Percentiles rank a stretch among this genome's conserved stretches.
Conservation (phyloP, 2,797 vertebrate genomes). For the Petrocephalus schoutedeni region DNA sequence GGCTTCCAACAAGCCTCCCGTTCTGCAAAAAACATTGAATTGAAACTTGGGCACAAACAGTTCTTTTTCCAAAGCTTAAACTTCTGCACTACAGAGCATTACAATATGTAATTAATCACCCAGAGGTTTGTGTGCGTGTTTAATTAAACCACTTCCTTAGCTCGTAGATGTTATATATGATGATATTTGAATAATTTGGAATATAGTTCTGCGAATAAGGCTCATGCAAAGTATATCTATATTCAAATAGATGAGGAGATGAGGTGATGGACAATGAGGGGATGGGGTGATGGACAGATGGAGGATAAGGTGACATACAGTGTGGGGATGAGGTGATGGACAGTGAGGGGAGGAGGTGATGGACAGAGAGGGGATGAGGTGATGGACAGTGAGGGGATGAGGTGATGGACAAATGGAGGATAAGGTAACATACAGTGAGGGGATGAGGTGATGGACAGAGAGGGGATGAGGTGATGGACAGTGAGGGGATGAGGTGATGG, state of each 20-base stretch:
- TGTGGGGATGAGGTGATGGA: neutral
- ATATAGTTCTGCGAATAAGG: neutral
- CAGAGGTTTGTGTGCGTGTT: neutral
- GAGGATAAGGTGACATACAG: neutral
- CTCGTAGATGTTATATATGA: neutral
- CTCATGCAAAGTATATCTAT: neutral
- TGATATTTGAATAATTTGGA: neutral
- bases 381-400: neutral
- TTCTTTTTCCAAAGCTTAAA: neutral
- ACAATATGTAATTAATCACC: neutral
- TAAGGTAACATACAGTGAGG: neutral
- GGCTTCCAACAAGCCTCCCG: neutral
- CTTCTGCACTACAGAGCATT: neutral
- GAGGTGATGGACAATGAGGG: neutral
- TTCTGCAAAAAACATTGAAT: neutral
- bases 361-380: neutral
- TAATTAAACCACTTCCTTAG: neutral
- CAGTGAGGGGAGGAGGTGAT: neutral
- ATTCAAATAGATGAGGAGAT: neutral
- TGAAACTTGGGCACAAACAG: neutral
- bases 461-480: neutral
- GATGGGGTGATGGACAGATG: neutral
- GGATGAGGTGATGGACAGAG: neutral
- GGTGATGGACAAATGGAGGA: neutral
- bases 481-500: neutral